These are phyloP conservation scores for Lytechinus pictus DNA, from an alignment of 35 echinoderm and acorn worm genomes.

Conservation along the genomic window DNA sequence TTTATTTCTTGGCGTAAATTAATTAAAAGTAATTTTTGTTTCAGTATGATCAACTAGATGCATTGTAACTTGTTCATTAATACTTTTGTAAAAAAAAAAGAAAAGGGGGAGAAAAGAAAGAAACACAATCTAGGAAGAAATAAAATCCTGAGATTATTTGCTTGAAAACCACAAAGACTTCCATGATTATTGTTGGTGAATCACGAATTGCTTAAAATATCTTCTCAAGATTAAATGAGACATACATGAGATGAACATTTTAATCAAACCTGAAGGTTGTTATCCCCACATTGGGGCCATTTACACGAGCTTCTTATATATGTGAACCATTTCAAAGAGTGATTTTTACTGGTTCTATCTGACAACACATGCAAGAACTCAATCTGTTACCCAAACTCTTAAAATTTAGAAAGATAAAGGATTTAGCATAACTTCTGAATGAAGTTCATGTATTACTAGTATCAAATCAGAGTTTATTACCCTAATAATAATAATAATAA, in stretches of 20 bases:
- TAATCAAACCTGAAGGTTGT: background rate
- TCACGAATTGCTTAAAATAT: background rate
- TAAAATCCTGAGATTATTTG: background rate
- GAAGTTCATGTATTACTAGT: no score
- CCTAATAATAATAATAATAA: no score
- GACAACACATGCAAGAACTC: no score
- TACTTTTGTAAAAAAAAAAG: background rate
- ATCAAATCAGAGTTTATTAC: no score
- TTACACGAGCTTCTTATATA: background rate
- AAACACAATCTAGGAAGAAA: background rate
- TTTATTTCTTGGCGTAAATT: background rate
- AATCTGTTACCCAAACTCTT: no score
- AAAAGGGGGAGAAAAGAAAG: no score
- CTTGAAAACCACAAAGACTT: background rate
- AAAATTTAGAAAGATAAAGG: no score
- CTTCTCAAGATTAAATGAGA: constrained; percentile 11
- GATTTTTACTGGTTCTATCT: no score
- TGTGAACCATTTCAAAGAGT: background rate
- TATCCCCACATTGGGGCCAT: background rate
- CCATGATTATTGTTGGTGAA: background rate
- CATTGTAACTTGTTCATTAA: background rate
- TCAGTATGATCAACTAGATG: background rate
- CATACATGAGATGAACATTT: background rate
- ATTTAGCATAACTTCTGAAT: no score
- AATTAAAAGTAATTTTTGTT: background rate